Evolutionary conservation across 2,888 invertebrate species (phyloP).

Genomic region (Atethmia centrago): DNA sequence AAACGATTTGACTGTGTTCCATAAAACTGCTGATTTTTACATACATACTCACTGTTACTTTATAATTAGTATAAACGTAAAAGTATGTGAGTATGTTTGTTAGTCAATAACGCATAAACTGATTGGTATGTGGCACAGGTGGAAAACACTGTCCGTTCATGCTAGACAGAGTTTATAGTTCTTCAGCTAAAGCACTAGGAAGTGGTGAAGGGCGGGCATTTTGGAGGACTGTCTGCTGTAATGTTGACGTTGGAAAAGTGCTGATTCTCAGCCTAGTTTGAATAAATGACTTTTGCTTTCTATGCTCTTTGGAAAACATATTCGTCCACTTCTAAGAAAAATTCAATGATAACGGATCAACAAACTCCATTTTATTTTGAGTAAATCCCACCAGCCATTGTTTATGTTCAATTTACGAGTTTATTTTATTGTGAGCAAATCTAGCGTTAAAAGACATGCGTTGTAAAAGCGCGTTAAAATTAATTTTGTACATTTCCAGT

Average conservation of each 20-base stretch:
- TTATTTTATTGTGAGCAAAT: constrained; percentile 27
- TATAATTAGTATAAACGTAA: not conserved
- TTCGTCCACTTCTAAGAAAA: not conserved
- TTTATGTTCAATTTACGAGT: constrained; percentile 29
- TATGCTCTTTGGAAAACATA: not conserved
- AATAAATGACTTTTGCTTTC: too few relatives aligned
- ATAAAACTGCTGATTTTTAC: not conserved
- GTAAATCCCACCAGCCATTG: not conserved
- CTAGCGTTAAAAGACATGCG: constrained; percentile 2
- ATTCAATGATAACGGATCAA: constrained; percentile 6
- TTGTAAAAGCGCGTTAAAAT: constrained; percentile 17
- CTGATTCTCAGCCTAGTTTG: too few relatives aligned
- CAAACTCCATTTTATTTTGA: constrained; percentile 30
- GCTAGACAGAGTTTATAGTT: not conserved
- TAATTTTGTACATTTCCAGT: constrained; percentile 21
- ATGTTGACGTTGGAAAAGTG: too few relatives aligned
- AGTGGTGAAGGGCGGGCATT: too few relatives aligned
- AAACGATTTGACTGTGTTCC: not conserved
- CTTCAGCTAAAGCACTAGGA: too few relatives aligned
- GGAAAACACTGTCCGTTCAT: not conserved
- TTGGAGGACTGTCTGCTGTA: too few relatives aligned
- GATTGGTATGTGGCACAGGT: not conserved
- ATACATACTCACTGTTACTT: not conserved
- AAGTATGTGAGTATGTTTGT: not conserved
- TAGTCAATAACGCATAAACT: not conserved